Percentiles rank a stretch among this genome's conserved stretches.
Evolutionary conservation across 2,113 vertebrate genomes (phyloP).

Genomic region (Himantopus leucocephalus): DNA sequence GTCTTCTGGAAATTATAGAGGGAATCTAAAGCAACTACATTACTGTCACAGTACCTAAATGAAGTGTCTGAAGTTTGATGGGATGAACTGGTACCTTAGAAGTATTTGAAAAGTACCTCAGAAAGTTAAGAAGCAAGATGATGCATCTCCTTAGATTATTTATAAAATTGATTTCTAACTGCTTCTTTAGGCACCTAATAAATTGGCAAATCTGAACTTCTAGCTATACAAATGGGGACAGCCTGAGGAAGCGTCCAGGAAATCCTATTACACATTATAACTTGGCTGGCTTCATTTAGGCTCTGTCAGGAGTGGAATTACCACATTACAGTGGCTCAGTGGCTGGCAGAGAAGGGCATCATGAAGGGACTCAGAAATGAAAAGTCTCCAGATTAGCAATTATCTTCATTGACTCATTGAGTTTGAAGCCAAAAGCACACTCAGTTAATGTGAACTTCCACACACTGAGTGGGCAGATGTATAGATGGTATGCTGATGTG

Average conservation of each 20-base stretch:
- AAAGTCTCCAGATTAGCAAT: not conserved
- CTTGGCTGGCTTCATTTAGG: not conserved
- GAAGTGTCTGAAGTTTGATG: not conserved
- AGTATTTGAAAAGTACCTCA: not conserved
- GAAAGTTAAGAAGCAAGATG: not conserved
- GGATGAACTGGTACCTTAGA: not conserved
- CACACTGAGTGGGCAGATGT: not conserved
- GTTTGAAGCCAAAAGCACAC: not conserved
- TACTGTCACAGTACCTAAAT: not conserved
- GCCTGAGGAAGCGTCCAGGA: slow-evolving; percentile 3
- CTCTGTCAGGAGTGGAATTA: not conserved
- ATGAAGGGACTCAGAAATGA: not conserved
- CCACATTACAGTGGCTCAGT: not conserved
- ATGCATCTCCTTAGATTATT: not conserved
- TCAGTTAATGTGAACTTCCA: not conserved
- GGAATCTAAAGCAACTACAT: not conserved
- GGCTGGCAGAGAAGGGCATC: not conserved
- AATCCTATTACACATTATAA: not conserved
- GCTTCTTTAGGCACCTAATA: not conserved
- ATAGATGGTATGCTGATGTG: not conserved
- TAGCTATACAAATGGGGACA: not conserved
- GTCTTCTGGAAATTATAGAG: not conserved
- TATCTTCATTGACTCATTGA: not conserved
- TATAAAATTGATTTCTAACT: not conserved
- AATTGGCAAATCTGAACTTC: not conserved